Evolutionary conservation across 2,113 vertebrate species (phyloP).

Genomic region (Dasypus novemcinctus): DNA sequence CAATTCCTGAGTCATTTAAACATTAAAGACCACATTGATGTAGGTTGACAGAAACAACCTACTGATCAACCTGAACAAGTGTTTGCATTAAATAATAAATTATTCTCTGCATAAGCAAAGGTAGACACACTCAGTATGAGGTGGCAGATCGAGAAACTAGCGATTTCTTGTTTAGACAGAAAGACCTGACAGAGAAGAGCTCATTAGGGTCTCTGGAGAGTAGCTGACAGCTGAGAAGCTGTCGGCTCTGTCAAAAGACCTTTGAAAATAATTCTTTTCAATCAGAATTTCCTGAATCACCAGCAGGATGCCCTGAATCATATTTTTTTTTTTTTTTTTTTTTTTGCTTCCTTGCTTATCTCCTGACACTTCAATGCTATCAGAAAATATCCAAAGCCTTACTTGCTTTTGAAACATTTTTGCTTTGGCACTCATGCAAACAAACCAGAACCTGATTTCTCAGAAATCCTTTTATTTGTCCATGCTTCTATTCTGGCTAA

Average conservation of each 20-base stretch:
- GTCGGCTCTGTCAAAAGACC: constrained; percentile 55
- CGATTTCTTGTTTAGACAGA: constrained; percentile 75
- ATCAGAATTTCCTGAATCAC: constrained; percentile 67
- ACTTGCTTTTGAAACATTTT: constrained; percentile 18
- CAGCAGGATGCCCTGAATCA: constrained; percentile 49
- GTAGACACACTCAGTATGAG: constrained; percentile 8
- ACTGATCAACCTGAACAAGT: constrained; percentile 72
- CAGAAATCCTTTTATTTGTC: constrained; percentile 17
- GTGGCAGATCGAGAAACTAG: constrained; percentile 33
- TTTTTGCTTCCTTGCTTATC: constrained; percentile 36
- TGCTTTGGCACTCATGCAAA: constrained; percentile 8
- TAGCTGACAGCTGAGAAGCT: constrained; percentile 55
- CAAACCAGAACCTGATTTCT: constrained; percentile 41
- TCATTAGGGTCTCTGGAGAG: constrained; percentile 71
- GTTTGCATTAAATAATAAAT: constrained; percentile 69
- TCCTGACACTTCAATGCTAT: constrained; percentile 14
- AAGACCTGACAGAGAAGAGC: constrained; percentile 63
- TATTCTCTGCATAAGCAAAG: constrained; percentile 37
- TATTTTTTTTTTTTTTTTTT: neutral
- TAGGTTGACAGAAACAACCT: constrained; percentile 65
- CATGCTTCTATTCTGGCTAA: constrained; percentile 43
- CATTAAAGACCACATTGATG: constrained; percentile 53
- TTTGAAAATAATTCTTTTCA: constrained; percentile 63
- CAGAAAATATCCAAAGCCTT: constrained; percentile 38
- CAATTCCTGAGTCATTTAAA: constrained; percentile 31